Conservation (phyloP, 2,888 invertebrate genomes). For the Ryuthela nishihirai region DNA sequence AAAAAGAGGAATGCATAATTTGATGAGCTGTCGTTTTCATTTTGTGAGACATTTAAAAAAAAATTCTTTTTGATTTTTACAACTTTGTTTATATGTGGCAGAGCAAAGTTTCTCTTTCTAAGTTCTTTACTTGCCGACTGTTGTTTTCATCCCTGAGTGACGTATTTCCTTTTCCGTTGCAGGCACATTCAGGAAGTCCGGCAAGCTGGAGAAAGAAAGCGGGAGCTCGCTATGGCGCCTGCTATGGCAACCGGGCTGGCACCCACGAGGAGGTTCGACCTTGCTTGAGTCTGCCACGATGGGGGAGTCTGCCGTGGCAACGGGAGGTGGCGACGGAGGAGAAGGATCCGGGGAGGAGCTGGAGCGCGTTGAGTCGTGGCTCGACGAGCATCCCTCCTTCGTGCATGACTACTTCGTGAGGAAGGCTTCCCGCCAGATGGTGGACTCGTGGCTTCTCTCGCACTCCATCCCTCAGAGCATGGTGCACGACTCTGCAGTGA, state of each 20-base stretch:
- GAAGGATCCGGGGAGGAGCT: slow-evolving; percentile 1
- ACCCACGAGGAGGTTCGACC: slow-evolving; percentile 16
- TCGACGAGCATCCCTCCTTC: slow-evolving; percentile 94
- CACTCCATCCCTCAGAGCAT: slow-evolving; percentile 55
- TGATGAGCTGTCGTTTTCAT: too few species aligned
- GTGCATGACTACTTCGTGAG: slow-evolving; percentile 92
- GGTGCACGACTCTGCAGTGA: slow-evolving; percentile 46
- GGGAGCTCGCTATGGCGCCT: slow-evolving; percentile 39
- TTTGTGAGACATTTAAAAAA: too few species aligned
- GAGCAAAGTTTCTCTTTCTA: too few species aligned
- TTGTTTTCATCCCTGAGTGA: too few species aligned
- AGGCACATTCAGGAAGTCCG: slow-evolving; percentile 24
- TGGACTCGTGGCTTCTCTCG: slow-evolving; percentile 87
- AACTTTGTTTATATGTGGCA: too few species aligned
- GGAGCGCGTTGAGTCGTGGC: slow-evolving; percentile 69
- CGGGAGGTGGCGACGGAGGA: slow-evolving; percentile 18
- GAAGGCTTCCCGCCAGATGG: slow-evolving; percentile 87
- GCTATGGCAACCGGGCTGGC: slow-evolving; percentile 42
- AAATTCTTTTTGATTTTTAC: too few species aligned
- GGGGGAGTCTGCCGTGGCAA: not conserved
- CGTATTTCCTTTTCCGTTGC: not conserved
- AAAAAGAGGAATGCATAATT: too few species aligned
- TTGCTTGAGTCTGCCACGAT: slow-evolving; percentile 1
- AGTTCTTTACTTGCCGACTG: too few species aligned
- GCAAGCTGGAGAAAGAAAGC: slow-evolving; percentile 2